These are phyloP conservation scores for Rosalia funebris DNA, from an alignment of 2,888 invertebrate species.

Conservation along the genomic window DNA sequence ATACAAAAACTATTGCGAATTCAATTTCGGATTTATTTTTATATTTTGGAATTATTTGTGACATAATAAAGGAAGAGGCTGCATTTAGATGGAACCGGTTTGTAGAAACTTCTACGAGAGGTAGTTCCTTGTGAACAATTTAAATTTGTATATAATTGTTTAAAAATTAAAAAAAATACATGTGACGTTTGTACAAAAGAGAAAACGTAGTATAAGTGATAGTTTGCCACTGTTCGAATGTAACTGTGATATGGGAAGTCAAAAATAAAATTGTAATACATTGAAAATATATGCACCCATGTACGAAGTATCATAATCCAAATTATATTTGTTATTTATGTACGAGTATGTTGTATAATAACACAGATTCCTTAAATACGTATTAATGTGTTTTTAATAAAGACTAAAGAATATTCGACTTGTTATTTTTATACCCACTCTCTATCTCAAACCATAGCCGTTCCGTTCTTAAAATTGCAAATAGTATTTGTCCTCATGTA, in stretches of 20 bases:
- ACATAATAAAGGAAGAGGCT: too few species aligned
- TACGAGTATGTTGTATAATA: constrained; percentile 1
- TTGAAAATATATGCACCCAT: constrained; percentile 5
- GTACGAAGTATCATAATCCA: constrained; percentile 16
- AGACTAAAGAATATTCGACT: neutral
- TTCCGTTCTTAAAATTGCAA: too few species aligned
- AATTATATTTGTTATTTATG: constrained; percentile 22
- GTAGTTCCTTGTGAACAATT: too few species aligned
- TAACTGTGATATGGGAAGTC: constrained; percentile 25
- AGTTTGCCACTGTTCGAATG: constrained; percentile 10
- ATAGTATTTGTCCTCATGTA: too few species aligned
- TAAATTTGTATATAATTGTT: neutral
- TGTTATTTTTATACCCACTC: neutral
- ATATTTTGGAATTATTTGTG: too few species aligned
- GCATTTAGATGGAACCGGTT: too few species aligned
- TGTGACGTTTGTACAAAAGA: neutral
- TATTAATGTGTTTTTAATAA: constrained; percentile 24
- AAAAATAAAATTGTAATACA: constrained; percentile 5
- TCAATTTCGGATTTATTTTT: too few species aligned
- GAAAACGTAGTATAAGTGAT: neutral
- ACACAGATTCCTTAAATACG: constrained; percentile 8
- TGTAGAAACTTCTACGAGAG: too few species aligned
- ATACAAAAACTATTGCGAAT: too few species aligned
- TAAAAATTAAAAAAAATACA: neutral
- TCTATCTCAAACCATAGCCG: too few species aligned